Evolutionary conservation across 2,797 vertebrate species (phyloP).

Genomic region (Scomberomorus guttatus): DNA sequence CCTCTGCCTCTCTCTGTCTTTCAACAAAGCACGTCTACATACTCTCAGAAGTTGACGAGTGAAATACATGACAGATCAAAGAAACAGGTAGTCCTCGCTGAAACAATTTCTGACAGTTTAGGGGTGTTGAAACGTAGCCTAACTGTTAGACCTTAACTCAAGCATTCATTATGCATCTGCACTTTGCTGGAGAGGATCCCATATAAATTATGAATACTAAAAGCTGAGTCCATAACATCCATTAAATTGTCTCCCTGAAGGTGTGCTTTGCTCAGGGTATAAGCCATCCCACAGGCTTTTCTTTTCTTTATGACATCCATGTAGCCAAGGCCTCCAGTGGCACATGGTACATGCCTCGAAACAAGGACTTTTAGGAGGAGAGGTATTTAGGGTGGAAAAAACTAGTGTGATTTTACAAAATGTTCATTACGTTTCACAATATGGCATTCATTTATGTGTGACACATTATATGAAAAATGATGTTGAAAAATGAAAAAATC

Average conservation of each 20-base stretch:
- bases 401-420: slow-evolving; percentile 37
- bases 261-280: slow-evolving; percentile 71
- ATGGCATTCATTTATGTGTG: not conserved
- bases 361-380: slow-evolving; percentile 42
- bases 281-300: slow-evolving; percentile 68
- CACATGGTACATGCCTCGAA: slow-evolving; percentile 41
- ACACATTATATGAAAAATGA: slow-evolving; percentile 18
- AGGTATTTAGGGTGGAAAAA: slow-evolving; percentile 13
- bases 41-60: slow-evolving; percentile 54
- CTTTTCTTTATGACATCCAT: slow-evolving; percentile 53
- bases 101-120: slow-evolving; percentile 77
- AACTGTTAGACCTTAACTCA: slow-evolving; percentile 85
- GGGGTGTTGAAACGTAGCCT: slow-evolving; percentile 78
- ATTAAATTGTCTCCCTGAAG: slow-evolving; percentile 83
- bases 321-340: slow-evolving; percentile 51
- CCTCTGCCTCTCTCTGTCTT: slow-evolving; percentile 45
- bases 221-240: slow-evolving; percentile 87
- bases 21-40: slow-evolving; percentile 50
- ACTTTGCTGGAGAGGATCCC: slow-evolving; percentile 85
- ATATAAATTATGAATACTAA: slow-evolving; percentile 90
- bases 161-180: slow-evolving; percentile 87
- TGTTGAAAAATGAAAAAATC: slow-evolving; percentile 22
- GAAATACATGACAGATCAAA: slow-evolving; percentile 75
- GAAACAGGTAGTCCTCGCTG: slow-evolving; percentile 63
- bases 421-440: slow-evolving; percentile 17